A percentile compares a stretch with the other conserved stretches of the same genome.
Conservation (phyloP, 2,797 vertebrate species). For the Allobates femoralis region DNA sequence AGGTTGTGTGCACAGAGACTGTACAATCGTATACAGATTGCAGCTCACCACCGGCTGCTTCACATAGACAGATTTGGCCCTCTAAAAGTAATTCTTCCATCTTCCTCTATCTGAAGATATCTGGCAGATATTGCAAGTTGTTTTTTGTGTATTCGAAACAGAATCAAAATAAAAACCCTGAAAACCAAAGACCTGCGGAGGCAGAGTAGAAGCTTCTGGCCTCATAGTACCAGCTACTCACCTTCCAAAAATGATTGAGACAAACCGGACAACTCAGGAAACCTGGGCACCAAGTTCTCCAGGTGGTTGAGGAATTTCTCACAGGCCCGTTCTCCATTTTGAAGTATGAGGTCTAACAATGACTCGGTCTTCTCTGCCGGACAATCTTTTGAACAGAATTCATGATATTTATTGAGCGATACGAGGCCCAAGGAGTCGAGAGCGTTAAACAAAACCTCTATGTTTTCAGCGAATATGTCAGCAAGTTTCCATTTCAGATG, state of each 20-base stretch:
- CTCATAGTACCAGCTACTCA: not conserved
- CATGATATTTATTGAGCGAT: not conserved
- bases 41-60: too few relatives aligned
- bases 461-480: not conserved
- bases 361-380: not conserved
- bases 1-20: too few relatives aligned
- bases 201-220: too few relatives aligned
- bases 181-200: too few relatives aligned
- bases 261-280: not conserved
- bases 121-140: not conserved
- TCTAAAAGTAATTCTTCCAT: too few relatives aligned
- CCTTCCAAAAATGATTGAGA: not conserved
- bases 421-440: not conserved
- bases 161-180: too few relatives aligned
- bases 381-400: not conserved
- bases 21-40: too few relatives aligned
- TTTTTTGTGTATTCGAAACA: not conserved
- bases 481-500: not conserved
- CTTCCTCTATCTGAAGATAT: too few relatives aligned
- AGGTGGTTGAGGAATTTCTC: slow-evolving; percentile 24
- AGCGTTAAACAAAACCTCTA: not conserved
- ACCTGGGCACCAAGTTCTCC: not conserved
- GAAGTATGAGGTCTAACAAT: not conserved
- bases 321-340: not conserved
- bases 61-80: too few relatives aligned